Evolutionary conservation across 1,140 invertebrate species (phyloP).

Genomic region (Asbolus verrucosus): DNA sequence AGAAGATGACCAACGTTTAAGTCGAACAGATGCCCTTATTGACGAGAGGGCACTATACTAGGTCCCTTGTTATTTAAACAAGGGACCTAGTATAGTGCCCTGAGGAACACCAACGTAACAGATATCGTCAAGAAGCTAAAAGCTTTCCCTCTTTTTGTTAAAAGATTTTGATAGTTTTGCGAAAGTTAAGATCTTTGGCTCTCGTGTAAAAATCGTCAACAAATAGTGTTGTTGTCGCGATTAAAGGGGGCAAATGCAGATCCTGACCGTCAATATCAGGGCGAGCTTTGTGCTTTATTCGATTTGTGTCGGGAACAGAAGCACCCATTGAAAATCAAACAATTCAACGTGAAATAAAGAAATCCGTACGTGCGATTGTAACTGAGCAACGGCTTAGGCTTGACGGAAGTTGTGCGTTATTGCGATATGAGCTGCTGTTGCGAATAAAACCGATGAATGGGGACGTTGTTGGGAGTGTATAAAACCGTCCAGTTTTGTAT

Average conservation of each 20-base stretch:
- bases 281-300: constrained; percentile 16
- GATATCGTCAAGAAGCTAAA: too few relatives aligned
- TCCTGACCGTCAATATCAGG: constrained; percentile 24
- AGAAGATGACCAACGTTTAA: too few relatives aligned
- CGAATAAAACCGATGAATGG: constrained; percentile 35
- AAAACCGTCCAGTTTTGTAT: not conserved
- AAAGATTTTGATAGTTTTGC: too few relatives aligned
- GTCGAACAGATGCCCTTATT: too few relatives aligned
- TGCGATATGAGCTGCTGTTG: constrained; percentile 46
- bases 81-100: too few relatives aligned
- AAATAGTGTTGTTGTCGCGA: not conserved
- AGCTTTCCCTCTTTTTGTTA: too few relatives aligned
- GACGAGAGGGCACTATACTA: too few relatives aligned
- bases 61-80: too few relatives aligned
- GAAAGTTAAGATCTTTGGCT: too few relatives aligned
- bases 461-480: constrained; percentile 7
- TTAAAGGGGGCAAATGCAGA: constrained; percentile 13
- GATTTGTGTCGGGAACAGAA: constrained; percentile 29
- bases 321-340: constrained; percentile 41
- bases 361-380: constrained; percentile 49
- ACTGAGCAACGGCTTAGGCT: constrained; percentile 45
- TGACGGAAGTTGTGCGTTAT: constrained; percentile 46
- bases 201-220: too few relatives aligned
- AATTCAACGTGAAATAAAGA: constrained; percentile 44
- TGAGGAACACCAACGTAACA: too few relatives aligned